Conservation (phyloP, 2,888 invertebrate genomes). For the Raillietiella orientalis region DNA sequence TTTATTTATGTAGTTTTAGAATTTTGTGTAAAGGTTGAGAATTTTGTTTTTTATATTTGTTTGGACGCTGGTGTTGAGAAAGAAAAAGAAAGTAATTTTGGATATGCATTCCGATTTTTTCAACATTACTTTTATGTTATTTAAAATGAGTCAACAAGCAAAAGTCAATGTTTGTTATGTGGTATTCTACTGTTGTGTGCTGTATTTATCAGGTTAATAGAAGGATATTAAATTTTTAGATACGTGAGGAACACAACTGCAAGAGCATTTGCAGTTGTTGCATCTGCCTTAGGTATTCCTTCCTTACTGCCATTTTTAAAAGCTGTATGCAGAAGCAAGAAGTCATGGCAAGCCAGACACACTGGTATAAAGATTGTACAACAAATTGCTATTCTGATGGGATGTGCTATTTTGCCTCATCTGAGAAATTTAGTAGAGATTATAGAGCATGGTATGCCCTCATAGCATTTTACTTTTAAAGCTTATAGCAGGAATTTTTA, state of each 20-base stretch:
- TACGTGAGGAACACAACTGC: constrained; percentile 98
- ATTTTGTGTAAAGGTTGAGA: background rate
- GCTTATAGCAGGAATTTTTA: no score
- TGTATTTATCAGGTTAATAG: no score
- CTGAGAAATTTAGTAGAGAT: constrained; percentile 92
- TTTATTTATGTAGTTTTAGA: background rate
- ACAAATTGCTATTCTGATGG: constrained; percentile 98
- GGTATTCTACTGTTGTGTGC: no score
- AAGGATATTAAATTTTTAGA: no score
- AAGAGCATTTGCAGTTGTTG: constrained; percentile 97
- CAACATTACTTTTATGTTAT: no score
- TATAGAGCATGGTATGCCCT: constrained; percentile 77
- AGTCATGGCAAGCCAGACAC: constrained; percentile 94
- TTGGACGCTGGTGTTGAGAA: no score
- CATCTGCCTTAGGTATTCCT: constrained; percentile 91
- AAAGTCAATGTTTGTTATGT: no score
- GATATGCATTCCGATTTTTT: no score
- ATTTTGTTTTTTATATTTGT: no score
- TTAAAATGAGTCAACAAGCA: no score
- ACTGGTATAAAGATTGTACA: constrained; percentile 99
- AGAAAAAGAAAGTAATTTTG: no score
- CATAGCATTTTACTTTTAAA: no score
- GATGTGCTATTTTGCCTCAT: constrained; percentile 95
- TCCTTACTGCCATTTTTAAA: constrained; percentile 88
- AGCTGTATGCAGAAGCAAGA: constrained; percentile 94